Conservation (phyloP, 2,888 invertebrate species). For the Oscheius myriophilus region DNA sequence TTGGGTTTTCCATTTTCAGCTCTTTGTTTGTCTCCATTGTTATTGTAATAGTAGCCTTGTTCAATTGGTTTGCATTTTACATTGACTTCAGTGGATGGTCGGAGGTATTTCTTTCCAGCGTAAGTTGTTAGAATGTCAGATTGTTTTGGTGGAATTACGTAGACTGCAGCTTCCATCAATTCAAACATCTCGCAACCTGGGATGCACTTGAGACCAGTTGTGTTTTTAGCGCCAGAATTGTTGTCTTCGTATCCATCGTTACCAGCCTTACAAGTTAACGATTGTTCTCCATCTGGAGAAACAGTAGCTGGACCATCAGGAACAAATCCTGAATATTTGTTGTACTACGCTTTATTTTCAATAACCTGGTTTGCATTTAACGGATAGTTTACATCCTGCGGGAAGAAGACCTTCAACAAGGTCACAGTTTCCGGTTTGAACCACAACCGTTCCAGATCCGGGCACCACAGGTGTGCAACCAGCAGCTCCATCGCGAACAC, state of each 20-base stretch:
- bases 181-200: conserved; percentile 22
- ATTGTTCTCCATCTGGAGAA: conserved; percentile 13
- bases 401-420: conserved; percentile 18
- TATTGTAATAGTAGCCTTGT: conserved; percentile 18
- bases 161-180: background rate
- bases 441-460: background rate
- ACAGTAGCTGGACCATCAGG: conserved; percentile 9
- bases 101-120: conserved; percentile 21
- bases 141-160: background rate
- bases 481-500: conserved; percentile 6
- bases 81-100: conserved; percentile 2
- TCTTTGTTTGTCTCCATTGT: conserved; percentile 13
- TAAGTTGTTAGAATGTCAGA: conserved; percentile 13
- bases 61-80: conserved; percentile 20
- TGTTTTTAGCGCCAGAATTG: background rate
- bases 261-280: conserved; percentile 25
- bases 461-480: conserved; percentile 11
- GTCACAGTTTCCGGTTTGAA: background rate
- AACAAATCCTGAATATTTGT: conserved; percentile 12
- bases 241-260: conserved; percentile 22
- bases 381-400: conserved; percentile 15
- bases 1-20: conserved; percentile 2
- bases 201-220: conserved; percentile 11
- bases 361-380: conserved; percentile 20
- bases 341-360: too few relatives aligned